Percentiles rank a stretch among this genome's conserved stretches.
These are phyloP conservation scores for Leptodirus hochenwartii DNA, from an alignment of 2,888 invertebrate species.

Conservation along the genomic window DNA sequence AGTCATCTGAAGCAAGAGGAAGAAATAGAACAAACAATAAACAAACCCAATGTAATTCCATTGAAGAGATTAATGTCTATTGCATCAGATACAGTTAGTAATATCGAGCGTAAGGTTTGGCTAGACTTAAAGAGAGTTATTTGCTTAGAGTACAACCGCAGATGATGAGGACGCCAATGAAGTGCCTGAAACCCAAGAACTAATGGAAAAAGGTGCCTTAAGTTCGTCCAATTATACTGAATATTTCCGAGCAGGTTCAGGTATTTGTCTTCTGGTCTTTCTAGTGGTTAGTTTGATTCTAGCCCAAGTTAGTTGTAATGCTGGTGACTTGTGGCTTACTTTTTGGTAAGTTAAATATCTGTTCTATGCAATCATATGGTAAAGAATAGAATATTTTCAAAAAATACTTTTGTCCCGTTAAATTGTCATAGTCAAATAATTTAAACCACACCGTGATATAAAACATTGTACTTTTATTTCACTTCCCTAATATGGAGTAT, in stretches of 20 bases:
- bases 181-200: conserved; percentile 41
- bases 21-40: conserved; percentile 7
- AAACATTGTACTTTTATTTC: too few species aligned
- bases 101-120: not conserved
- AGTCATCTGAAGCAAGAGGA: conserved; percentile 15
- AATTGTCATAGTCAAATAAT: too few species aligned
- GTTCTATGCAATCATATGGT: too few species aligned
- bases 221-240: conserved; percentile 41
- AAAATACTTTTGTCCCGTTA: too few species aligned
- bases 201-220: conserved; percentile 45
- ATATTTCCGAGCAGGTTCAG: conserved; percentile 53
- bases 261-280: conserved; percentile 32
- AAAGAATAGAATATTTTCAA: too few species aligned
- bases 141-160: conserved; percentile 18
- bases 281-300: conserved; percentile 37
- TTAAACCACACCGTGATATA: too few species aligned
- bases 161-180: conserved; percentile 28
- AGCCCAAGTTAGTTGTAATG: conserved; percentile 51
- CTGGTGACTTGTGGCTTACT: conserved; percentile 61
- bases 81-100: conserved; percentile 19
- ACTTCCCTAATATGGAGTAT: too few species aligned
- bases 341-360: conserved; percentile 38
- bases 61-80: conserved; percentile 17
- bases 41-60: conserved; percentile 1
- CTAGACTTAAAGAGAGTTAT: conserved; percentile 5